phyloP scores from a whole-genome alignment of 2,797 vertebrate species.

The Vespertilio murinus region DNA sequence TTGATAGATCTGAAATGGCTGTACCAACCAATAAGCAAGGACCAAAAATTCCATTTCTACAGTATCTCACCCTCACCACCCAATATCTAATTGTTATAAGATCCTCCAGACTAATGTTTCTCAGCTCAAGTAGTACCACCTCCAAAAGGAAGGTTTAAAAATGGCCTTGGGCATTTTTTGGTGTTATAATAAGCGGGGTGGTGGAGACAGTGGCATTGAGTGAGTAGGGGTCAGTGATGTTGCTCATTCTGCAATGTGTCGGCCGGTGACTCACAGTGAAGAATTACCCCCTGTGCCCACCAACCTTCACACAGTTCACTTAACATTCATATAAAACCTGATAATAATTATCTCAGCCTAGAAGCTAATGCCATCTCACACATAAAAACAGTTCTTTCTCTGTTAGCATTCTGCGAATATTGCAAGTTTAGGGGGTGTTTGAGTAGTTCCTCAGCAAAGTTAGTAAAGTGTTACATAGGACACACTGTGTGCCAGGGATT shows the following conservation, averaged over 20 bases:
- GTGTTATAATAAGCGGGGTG: accelerated
- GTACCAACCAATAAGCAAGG: neutral
- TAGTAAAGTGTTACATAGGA: neutral
- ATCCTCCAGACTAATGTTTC: neutral
- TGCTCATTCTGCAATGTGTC: neutral
- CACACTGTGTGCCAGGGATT: neutral
- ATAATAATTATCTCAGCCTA: neutral
- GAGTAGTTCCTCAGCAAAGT: neutral
- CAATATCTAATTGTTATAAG: neutral
- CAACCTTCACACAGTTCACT: neutral
- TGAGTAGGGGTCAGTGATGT: accelerated
- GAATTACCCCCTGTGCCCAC: neutral
- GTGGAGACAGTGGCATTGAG: neutral
- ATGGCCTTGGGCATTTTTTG: neutral
- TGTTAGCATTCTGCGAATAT: neutral
- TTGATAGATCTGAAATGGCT: neutral
- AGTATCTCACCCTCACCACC: neutral
- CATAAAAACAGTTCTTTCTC: neutral
- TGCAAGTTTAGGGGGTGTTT: neutral
- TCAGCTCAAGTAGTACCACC: neutral
- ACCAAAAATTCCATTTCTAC: neutral
- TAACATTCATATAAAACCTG: neutral
- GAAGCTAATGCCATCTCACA: neutral
- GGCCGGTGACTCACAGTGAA: neutral
- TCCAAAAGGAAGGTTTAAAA: neutral